Evolutionary conservation across 2,113 vertebrate species (phyloP), one percentile per base, ranked within the genome.

Genomic region (Sylvietta virens): DNA sequence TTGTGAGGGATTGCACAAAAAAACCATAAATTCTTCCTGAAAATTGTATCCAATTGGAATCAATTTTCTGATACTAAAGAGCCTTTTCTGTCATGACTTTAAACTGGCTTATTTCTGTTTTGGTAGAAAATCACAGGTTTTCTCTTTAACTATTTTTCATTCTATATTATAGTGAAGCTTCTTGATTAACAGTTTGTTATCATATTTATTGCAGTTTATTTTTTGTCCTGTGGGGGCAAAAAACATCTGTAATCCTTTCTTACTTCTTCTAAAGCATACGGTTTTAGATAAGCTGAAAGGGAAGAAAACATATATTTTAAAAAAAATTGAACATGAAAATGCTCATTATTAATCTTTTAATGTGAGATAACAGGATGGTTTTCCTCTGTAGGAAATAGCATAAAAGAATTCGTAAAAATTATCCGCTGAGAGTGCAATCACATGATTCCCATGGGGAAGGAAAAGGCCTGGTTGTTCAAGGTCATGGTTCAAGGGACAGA

Each of bases 361-460:
- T 92, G 35, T 81, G 56, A 97, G 96, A 97, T 97, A 97, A 96
- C 83, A 96, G 76, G 31, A 95, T 84, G 48, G 45, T 95, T 96
- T 97, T 98, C 97, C 96, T 97, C 86, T 91, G 92, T 84, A 95
- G 96, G 97, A 98, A 98, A 98, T 96, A 96, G 90, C 94, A 70
- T 97, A 82, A 93, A 89, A 85, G 83, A 94, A 95, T 97, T 93
- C 53, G 69, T 97, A 95, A 97, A 97, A 97, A 81, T 69, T 94
- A 97, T 97, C 96, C 53, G 96, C 97, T 98, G 97, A 97, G 97
- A 94, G 61, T 95, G 97, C 97, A 97, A 92, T 97, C 97, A 98
- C 90, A 97, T 96, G 97, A 93, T 88, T 96, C 72, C 60, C 80
- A 81, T 8, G 18, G 90, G 97, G 97, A 98, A 98, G 97, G 94